phyloP scores from a whole-genome alignment of 1,140 invertebrate species.

The Aphelinus certus region DNA sequence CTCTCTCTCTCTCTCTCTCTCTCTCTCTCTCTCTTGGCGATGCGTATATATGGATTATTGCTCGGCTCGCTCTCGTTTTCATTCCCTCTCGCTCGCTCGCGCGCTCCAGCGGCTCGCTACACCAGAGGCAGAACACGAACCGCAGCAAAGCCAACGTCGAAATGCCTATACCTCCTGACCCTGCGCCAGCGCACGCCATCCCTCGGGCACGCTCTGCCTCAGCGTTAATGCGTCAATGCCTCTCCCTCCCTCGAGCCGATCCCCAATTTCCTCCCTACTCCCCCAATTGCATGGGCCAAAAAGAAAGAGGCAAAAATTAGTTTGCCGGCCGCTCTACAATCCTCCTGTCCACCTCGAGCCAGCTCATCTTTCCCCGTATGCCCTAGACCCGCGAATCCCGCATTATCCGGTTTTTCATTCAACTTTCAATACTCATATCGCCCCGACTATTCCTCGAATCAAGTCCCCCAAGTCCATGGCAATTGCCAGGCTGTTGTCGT shows the following conservation, averaged over 20 bases:
- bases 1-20: constrained; percentile 34
- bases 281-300: background rate
- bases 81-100: constrained; percentile 39
- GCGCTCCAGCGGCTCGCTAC: background rate
- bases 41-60: background rate
- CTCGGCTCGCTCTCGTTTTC: constrained; percentile 27
- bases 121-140: background rate
- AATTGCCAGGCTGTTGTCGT: too few relatives aligned
- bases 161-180: constrained; percentile 21
- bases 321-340: too few relatives aligned
- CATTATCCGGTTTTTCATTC: too few relatives aligned
- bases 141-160: constrained; percentile 6
- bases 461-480: too few relatives aligned
- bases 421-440: too few relatives aligned
- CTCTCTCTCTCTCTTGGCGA: constrained; percentile 36
- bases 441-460: too few relatives aligned
- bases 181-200: background rate
- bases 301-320: too few relatives aligned
- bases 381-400: too few relatives aligned
- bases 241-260: constrained; percentile 37
- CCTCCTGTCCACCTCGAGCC: too few relatives aligned
- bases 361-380: too few relatives aligned
- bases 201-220: constrained; percentile 35
- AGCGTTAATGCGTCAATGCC: constrained; percentile 48
- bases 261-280: constrained; percentile 28